A percentile compares a stretch with the other conserved stretches of the same genome.
Conservation (phyloP, 1,140 invertebrate genomes). For the Drosophila orosa region DNA sequence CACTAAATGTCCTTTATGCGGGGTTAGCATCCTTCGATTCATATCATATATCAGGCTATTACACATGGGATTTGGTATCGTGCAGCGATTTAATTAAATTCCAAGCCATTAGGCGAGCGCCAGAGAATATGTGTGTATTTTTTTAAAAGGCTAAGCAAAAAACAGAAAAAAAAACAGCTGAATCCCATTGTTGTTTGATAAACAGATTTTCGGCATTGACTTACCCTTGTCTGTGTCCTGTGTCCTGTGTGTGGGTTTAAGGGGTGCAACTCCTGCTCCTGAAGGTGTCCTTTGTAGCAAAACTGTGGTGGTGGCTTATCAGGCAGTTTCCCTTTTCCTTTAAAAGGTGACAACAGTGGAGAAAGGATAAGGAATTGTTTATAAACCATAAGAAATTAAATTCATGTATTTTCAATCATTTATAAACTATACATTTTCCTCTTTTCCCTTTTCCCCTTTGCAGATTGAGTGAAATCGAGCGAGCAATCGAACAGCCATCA, state of each 20-base stretch:
- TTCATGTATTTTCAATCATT: neutral
- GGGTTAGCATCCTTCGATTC: slow-evolving; percentile 34
- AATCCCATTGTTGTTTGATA: slow-evolving; percentile 46
- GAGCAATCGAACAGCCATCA: slow-evolving; percentile 83
- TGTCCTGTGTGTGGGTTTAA: neutral
- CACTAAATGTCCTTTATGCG: slow-evolving; percentile 22
- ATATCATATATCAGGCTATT: slow-evolving; percentile 38
- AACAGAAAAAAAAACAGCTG: slow-evolving; percentile 27
- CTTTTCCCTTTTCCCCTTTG: slow-evolving; percentile 10
- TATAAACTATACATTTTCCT: neutral
- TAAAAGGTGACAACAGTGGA: slow-evolving; percentile 1
- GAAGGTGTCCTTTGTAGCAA: slow-evolving; percentile 13
- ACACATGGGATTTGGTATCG: slow-evolving; percentile 24
- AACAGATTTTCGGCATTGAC: slow-evolving; percentile 54
- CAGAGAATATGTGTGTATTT: neutral
- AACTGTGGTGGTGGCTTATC: slow-evolving; percentile 48
- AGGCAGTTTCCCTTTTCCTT: slow-evolving; percentile 10
- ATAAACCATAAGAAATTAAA: no score
- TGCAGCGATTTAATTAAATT: slow-evolving; percentile 72
- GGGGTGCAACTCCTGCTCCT: slow-evolving; percentile 3
- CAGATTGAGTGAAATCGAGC: slow-evolving; percentile 80
- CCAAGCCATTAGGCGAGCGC: slow-evolving; percentile 65
- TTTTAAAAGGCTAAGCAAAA: slow-evolving; percentile 14
- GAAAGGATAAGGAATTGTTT: no score
- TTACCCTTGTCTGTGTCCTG: slow-evolving; percentile 53